These are phyloP conservation scores for Callionymus lyra DNA, from an alignment of 2,113 vertebrate species.

Conservation along the genomic window DNA sequence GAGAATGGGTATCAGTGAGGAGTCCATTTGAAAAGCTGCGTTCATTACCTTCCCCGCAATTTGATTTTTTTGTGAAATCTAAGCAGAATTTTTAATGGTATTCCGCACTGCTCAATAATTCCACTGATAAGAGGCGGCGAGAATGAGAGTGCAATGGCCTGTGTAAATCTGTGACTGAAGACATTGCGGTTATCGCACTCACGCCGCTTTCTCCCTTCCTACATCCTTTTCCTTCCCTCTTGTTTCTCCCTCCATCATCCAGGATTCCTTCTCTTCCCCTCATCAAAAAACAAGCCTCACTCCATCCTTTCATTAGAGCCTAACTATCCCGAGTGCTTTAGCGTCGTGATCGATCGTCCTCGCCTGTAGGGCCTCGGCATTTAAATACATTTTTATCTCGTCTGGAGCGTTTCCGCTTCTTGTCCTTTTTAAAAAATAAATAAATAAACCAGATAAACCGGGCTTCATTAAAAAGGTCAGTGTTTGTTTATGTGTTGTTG, in stretches of 20 bases:
- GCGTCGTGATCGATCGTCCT: slow-evolving; percentile 42
- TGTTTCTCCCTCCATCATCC: slow-evolving; percentile 23
- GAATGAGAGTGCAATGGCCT: slow-evolving; percentile 62
- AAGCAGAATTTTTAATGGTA: slow-evolving; percentile 67
- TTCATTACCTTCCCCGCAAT: slow-evolving; percentile 60
- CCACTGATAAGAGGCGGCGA: slow-evolving; percentile 52
- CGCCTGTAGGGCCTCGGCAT: slow-evolving; percentile 28
- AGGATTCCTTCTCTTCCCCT: slow-evolving; percentile 21
- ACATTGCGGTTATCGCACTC: slow-evolving; percentile 55
- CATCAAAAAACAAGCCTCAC: neutral
- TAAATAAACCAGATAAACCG: slow-evolving; percentile 43
- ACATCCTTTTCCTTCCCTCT: neutral
- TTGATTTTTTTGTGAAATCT: slow-evolving; percentile 68
- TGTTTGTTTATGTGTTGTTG: slow-evolving; percentile 43
- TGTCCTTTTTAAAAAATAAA: slow-evolving; percentile 56
- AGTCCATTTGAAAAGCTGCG: slow-evolving; percentile 47
- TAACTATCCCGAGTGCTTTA: slow-evolving; percentile 1
- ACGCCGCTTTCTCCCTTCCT: neutral
- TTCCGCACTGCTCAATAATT: slow-evolving; percentile 63
- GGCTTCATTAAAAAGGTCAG: slow-evolving; percentile 59
- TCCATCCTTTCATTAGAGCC: no score
- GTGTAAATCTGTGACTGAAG: slow-evolving; percentile 68
- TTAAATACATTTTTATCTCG: slow-evolving; percentile 56
- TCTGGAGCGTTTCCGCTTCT: slow-evolving; percentile 44
- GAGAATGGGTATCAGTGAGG: slow-evolving; percentile 44